Conservation (phyloP, 2,113 vertebrate genomes). For the Marmota monax region DNA sequence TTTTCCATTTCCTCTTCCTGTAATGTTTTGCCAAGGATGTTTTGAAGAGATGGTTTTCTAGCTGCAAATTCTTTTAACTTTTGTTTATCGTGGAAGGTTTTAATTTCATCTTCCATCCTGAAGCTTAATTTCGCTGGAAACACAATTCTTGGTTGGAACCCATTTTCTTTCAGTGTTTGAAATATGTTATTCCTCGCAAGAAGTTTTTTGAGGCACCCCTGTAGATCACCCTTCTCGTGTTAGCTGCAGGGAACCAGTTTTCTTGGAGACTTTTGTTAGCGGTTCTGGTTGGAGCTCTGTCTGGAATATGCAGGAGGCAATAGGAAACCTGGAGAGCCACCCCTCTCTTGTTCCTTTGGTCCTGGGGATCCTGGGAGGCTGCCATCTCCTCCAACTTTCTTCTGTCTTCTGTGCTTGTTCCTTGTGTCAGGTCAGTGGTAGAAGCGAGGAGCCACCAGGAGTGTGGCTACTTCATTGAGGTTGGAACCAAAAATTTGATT, state of each 20-base stretch:
- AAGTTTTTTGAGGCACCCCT: background rate
- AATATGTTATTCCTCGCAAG: too few relatives aligned
- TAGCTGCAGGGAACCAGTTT: background rate
- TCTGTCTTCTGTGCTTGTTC: background rate
- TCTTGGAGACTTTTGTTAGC: background rate
- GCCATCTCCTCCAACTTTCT: background rate
- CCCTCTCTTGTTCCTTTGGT: background rate
- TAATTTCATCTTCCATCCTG: too few relatives aligned
- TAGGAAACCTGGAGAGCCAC: fast-evolving
- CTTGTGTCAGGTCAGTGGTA: background rate
- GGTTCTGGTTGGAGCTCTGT: background rate
- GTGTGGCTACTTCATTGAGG: background rate
- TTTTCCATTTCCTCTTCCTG: too few relatives aligned
- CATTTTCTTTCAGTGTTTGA: too few relatives aligned
- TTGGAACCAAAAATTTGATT: background rate
- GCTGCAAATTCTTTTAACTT: too few relatives aligned
- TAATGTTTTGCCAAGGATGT: too few relatives aligned
- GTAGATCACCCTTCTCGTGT: background rate
- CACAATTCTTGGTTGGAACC: too few relatives aligned
- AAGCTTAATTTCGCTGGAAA: too few relatives aligned
- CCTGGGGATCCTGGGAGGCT: background rate
- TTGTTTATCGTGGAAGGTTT: too few relatives aligned
- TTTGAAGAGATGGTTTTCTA: too few relatives aligned
- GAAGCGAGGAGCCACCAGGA: background rate
- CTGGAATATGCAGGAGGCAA: background rate